These are phyloP conservation scores for Eriosoma lanigerum DNA, from an alignment of 1,140 invertebrate species.

Conservation along the genomic window DNA sequence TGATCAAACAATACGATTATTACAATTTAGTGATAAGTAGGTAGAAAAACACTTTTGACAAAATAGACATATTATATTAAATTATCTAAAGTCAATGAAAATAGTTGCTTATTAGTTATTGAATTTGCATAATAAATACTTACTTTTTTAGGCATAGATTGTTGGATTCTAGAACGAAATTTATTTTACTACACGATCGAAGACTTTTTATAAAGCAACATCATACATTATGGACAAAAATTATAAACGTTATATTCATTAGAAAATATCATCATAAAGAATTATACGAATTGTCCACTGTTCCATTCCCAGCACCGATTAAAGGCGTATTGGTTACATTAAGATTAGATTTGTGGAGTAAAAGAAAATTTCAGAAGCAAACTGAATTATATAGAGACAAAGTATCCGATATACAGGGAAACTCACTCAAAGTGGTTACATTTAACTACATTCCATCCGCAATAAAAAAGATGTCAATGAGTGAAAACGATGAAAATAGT, in stretches of 20 bases:
- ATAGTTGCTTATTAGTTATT: no score
- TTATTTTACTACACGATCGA: conserved; percentile 69
- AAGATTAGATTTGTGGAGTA: conserved; percentile 67
- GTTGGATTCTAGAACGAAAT: conserved; percentile 70
- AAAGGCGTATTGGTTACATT: conserved; percentile 61
- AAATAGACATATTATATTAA: no score
- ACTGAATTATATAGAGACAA: conserved; percentile 59
- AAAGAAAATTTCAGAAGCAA: conserved; percentile 60
- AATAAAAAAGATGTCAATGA: conserved; percentile 56
- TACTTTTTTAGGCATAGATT: conserved; percentile 64
- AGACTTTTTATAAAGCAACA: conserved; percentile 67
- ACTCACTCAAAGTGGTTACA: conserved; percentile 65
- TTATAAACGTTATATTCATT: conserved; percentile 74
- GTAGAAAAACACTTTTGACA: no score
- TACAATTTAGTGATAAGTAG: conserved; percentile 71
- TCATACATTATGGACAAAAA: conserved; percentile 74
- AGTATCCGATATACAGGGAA: conserved; percentile 63
- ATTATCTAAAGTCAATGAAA: no score
- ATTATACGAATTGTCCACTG: conserved; percentile 70
- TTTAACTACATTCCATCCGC: conserved; percentile 71
- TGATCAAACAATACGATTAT: conserved; percentile 65
- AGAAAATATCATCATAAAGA: conserved; percentile 61
- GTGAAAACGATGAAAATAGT: conserved; percentile 24
- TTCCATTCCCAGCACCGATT: conserved; percentile 68
- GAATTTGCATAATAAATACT: no score